Conservation (phyloP, 2,797 vertebrate genomes). For the Scyliorhinus canicula region DNA sequence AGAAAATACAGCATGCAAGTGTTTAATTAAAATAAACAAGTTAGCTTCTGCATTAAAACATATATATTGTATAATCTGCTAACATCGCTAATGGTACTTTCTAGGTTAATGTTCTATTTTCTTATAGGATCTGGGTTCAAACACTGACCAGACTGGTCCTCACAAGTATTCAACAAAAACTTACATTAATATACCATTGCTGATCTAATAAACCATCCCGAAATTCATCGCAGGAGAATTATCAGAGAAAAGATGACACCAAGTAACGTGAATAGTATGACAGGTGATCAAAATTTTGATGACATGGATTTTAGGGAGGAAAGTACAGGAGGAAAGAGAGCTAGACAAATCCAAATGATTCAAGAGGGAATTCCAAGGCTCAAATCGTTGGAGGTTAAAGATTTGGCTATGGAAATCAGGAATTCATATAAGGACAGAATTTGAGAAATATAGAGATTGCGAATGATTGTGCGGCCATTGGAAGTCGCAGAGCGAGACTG, state of each 20-base stretch:
- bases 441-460: neutral
- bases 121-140: neutral
- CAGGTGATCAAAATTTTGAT: neutral
- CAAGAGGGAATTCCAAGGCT: neutral
- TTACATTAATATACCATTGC: neutral
- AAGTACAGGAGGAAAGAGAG: neutral
- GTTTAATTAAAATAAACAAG: neutral
- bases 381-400: neutral
- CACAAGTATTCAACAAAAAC: neutral
- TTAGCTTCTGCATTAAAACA: neutral
- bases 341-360: neutral
- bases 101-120: neutral
- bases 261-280: neutral
- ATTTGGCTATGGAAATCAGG: neutral
- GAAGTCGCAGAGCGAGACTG: neutral
- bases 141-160: neutral
- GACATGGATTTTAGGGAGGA: neutral
- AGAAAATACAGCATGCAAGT: neutral
- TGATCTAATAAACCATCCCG: neutral
- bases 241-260: neutral
- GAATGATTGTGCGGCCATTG: neutral
- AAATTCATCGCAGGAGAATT: neutral
- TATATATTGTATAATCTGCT: neutral
- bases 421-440: neutral
- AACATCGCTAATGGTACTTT: neutral